Evolutionary conservation across 2,888 invertebrate species (phyloP).

Genomic region (Pristionchus fissidentatus): DNA sequence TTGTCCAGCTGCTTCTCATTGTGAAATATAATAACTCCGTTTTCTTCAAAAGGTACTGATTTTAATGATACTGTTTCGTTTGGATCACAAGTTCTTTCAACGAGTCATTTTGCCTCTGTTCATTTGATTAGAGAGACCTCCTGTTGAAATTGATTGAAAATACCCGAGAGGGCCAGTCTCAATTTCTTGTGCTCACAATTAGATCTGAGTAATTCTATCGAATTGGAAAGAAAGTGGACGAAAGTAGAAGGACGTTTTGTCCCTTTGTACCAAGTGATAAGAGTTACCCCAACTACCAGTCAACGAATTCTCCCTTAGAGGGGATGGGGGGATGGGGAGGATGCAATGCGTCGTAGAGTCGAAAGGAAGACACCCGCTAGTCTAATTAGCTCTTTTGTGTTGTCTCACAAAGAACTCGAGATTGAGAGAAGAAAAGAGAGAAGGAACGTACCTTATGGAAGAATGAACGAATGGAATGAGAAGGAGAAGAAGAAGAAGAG

Average conservation of each 20-base stretch:
- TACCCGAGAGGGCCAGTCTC: not conserved
- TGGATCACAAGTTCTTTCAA: not conserved
- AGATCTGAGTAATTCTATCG: conserved; percentile 14
- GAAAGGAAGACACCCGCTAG: not conserved
- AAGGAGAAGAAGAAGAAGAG: not conserved
- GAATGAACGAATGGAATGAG: not conserved
- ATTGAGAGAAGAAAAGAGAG: not conserved
- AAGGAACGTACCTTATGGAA: not conserved
- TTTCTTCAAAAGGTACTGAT: too few relatives aligned
- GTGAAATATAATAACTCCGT: too few relatives aligned
- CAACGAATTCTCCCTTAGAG: not conserved
- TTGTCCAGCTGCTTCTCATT: too few relatives aligned
- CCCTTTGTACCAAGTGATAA: too few relatives aligned
- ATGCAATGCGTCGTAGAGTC: not conserved
- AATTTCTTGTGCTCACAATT: conserved; percentile 7
- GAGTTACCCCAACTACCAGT: not conserved
- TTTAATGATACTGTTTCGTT: not conserved
- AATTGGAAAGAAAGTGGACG: conserved; percentile 7
- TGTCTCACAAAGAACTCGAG: too few relatives aligned
- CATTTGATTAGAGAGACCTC: not conserved
- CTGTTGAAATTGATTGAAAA: not conserved
- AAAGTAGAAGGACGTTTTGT: too few relatives aligned
- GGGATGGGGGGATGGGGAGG: not conserved
- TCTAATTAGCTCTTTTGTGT: not conserved
- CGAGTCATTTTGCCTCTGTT: not conserved